Conservation (phyloP, 2,113 vertebrate species). For the Misgurnus mizolepis region DNA sequence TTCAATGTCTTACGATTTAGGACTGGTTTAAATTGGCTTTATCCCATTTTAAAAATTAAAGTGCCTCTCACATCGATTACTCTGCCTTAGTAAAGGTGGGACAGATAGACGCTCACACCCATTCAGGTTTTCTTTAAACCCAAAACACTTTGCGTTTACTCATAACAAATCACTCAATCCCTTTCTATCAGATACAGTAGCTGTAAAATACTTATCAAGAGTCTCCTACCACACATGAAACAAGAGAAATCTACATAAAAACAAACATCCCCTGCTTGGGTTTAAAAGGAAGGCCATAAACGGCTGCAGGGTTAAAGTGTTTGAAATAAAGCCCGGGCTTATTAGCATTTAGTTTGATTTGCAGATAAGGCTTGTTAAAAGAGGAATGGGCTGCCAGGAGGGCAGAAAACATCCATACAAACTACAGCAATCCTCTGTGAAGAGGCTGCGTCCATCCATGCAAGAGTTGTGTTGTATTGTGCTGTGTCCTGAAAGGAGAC, state of each 20-base stretch:
- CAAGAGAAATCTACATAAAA: slow-evolving; percentile 31
- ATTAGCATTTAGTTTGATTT: slow-evolving; percentile 36
- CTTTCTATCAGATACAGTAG: slow-evolving; percentile 17
- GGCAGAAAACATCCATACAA: background rate
- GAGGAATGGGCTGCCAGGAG: background rate
- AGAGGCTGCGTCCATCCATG: background rate
- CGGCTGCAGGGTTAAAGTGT: slow-evolving; percentile 15
- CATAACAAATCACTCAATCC: slow-evolving; percentile 26
- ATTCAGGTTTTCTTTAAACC: background rate
- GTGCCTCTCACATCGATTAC: no score
- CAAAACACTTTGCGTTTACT: slow-evolving; percentile 24
- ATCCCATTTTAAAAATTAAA: no score
- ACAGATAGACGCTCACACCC: background rate
- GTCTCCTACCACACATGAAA: slow-evolving; percentile 14
- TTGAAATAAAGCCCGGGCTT: background rate
- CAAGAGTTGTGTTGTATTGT: slow-evolving; percentile 8
- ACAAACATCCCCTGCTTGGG: background rate
- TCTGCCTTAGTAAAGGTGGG: no score
- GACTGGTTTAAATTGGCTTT: no score
- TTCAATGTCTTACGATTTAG: no score
- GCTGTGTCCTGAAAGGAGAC: background rate
- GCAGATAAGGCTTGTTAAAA: slow-evolving; percentile 26
- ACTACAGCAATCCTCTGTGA: background rate
- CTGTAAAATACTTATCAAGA: slow-evolving; percentile 20
- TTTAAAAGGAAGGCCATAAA: slow-evolving; percentile 26